These are phyloP conservation scores for Saturnia japonica DNA, from an alignment of 2,888 invertebrate genomes.

Conservation along the genomic window DNA sequence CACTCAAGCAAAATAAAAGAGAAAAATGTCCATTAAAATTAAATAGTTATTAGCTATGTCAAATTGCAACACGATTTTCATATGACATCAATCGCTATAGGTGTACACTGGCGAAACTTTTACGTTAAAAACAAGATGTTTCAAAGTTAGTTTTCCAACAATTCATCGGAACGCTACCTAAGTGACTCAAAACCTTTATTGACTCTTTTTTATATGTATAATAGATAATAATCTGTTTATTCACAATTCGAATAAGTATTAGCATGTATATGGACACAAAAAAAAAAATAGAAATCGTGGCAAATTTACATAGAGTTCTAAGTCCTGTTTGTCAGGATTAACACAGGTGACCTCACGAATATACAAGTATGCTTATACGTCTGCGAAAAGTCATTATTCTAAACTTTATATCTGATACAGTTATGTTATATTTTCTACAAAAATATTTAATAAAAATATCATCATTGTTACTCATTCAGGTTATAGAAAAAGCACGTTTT, in stretches of 20 bases:
- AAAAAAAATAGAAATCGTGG: conserved; percentile 1
- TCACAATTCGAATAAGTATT: background rate
- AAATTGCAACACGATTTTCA: background rate
- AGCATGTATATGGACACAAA: background rate
- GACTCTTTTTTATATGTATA: background rate
- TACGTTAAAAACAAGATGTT: background rate
- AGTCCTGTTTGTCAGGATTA: conserved; percentile 5
- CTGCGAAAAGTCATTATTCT: background rate
- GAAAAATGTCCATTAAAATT: background rate
- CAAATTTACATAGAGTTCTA: background rate
- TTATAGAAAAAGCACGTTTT: background rate
- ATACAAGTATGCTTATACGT: background rate
- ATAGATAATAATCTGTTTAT: background rate
- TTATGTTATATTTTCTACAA: background rate
- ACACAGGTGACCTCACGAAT: background rate
- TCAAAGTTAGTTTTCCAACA: background rate
- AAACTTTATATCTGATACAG: background rate
- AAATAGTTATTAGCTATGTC: background rate
- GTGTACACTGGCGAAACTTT: background rate
- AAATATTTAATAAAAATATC: background rate
- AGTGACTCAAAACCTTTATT: background rate
- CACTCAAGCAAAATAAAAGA: background rate
- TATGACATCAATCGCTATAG: background rate
- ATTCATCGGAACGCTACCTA: background rate
- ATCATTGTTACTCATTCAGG: too few species aligned